These are phyloP conservation scores for Pilophorus perplexus DNA, from an alignment of 2,888 invertebrate genomes.

Conservation along the genomic window DNA sequence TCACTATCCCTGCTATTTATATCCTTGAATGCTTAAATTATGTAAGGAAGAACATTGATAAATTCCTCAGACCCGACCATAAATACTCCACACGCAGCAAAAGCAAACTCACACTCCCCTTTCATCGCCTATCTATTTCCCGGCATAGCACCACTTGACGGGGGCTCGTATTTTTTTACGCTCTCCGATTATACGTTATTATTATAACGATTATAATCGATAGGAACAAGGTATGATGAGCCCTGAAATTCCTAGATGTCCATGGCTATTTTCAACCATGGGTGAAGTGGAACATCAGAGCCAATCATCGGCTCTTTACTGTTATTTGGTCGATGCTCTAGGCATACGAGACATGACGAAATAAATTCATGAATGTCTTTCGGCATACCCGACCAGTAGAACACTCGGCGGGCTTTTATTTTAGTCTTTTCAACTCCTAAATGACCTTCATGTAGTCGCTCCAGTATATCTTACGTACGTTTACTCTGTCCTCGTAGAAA, in stretches of 20 bases:
- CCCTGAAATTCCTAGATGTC: conserved; percentile 16
- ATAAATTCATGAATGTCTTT: conserved; percentile 49
- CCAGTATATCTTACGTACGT: conserved; percentile 40
- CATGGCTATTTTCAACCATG: conserved; percentile 12
- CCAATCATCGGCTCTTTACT: neutral
- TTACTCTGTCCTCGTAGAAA: neutral
- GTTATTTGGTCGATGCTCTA: neutral
- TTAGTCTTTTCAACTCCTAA: conserved; percentile 48
- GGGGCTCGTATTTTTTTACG: no score
- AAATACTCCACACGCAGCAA: no score
- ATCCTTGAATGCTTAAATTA: no score
- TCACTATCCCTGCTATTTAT: no score
- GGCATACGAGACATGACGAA: conserved; percentile 4
- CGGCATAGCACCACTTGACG: no score
- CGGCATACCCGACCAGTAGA: conserved; percentile 51
- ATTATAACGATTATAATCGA: no score
- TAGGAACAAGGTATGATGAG: conserved; percentile 3
- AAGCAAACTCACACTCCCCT: no score
- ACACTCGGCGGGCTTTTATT: conserved; percentile 48
- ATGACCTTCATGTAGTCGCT: conserved; percentile 49
- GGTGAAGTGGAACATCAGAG: neutral
- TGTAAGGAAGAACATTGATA: no score
- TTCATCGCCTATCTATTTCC: no score
- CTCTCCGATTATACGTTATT: no score
- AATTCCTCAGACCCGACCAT: no score